Base-by-base conservation (phyloP, 2,797 vertebrate genomes). In the Gobionotothen gibberifrons region DNA sequence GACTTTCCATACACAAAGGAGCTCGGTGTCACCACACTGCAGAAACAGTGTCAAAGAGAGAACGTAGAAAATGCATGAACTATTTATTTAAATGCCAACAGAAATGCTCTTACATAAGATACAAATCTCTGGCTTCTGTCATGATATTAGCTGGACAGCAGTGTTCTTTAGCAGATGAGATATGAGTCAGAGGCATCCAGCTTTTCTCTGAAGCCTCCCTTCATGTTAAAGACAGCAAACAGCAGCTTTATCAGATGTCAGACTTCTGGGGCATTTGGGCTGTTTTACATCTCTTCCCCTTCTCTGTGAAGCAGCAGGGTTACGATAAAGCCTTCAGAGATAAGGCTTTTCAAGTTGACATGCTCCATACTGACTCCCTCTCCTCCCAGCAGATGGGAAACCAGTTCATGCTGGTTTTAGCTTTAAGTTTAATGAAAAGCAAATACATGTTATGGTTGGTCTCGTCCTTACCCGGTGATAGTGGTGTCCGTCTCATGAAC, bases 1-100 rank as follows among this genome's bases (percentile, higher is more conserved):
- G 97, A 97, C 88, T 97, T 97, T 13, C 98, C 98, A 0, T 99
- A 99, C 62, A 96, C 93, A 76, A 99, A 99, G 12, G 98, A 98
- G 75, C 89, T 94, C 2, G 98, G 98, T 2, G 94, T 95, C 52
- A 97, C 94, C 89, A 96, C 91, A 62, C 98, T 99, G 93, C 47
- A 77, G 63, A 84, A 16, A 21, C 19, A 47, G 32, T 42, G 40
- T 59, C 47, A 47, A 54, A 10, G 44, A 52, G 43, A 52, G 21
- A 71, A 0, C 1, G 26, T 66, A 73, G 26, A 61, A 17, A 12
- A 66, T n/a, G 40, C 22, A 67, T 74, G 71, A 55, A 66, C 15
- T 43, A 9, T 48, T 53, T 58, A 32, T 64, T 56, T 49, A 55
- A 71, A 69, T 51, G 54, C 19, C 9, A 21, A 60, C 19, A 53